These are phyloP conservation scores for Drosophila nr. medialis DNA, from an alignment of 2,888 invertebrate species.

Conservation along the genomic window DNA sequence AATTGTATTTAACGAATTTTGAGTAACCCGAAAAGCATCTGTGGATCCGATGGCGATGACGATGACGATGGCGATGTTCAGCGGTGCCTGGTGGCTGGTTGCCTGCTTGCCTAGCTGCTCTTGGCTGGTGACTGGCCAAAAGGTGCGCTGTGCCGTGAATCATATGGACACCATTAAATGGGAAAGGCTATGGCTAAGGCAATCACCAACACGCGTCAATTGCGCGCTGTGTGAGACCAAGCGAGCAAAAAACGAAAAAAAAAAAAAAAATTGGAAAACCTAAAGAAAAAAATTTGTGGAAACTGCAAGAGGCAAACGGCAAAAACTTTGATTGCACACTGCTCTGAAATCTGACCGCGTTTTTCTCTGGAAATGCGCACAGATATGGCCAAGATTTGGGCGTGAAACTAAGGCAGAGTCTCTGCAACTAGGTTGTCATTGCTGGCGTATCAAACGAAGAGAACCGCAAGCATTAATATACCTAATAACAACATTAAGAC, in stretches of 20 bases:
- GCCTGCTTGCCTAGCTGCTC: constrained; percentile 22
- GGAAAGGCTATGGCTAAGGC: constrained; percentile 67
- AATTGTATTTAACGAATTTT: constrained; percentile 82
- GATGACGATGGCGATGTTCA: constrained; percentile 40
- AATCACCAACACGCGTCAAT: constrained; percentile 80
- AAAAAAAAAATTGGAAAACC: constrained; percentile 21
- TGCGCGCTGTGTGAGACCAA: constrained; percentile 76
- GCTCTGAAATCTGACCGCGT: constrained; percentile 49
- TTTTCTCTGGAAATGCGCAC: constrained; percentile 64
- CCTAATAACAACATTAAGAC: constrained; percentile 76
- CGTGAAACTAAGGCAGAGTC: constrained; percentile 52
- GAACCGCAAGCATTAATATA: constrained; percentile 69
- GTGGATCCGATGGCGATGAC: constrained; percentile 47
- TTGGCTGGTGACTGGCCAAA: constrained; percentile 32
- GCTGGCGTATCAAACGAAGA: constrained; percentile 48
- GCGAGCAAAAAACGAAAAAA: not conserved
- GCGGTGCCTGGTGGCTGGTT: constrained; percentile 20
- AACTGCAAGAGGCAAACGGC: constrained; percentile 40
- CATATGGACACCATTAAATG: constrained; percentile 82
- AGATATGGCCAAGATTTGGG: constrained; percentile 50
- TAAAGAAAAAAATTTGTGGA: constrained; percentile 37
- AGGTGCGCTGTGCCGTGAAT: constrained; percentile 76
- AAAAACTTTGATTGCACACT: constrained; percentile 48
- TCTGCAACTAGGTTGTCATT: constrained; percentile 36
- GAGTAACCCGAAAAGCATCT: constrained; percentile 59